These are phyloP conservation scores for Cryptotis parvus DNA, from an alignment of 2,113 vertebrate genomes.

Conservation along the genomic window DNA sequence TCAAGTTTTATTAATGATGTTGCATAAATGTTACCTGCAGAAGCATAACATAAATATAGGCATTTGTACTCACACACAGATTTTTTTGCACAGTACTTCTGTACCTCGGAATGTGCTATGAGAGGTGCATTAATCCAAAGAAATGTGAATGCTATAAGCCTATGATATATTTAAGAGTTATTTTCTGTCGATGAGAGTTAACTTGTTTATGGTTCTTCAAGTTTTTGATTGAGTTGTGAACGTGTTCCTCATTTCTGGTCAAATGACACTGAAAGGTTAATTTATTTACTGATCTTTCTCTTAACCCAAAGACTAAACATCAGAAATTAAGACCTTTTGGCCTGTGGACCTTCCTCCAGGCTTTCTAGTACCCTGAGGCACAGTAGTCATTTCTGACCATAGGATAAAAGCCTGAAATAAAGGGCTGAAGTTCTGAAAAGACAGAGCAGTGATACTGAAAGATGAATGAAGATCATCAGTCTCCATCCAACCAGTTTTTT, in stretches of 20 bases:
- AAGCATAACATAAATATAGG: too few relatives aligned
- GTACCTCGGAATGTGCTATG: not conserved
- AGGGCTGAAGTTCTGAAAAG: not conserved
- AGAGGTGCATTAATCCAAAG: not conserved
- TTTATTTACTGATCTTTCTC: not conserved
- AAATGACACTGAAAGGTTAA: not conserved
- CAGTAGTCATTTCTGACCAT: not conserved
- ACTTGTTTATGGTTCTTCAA: not conserved
- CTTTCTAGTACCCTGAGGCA: not conserved
- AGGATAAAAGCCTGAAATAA: not conserved
- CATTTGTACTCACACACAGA: not conserved
- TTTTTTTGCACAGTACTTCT: constrained; percentile 2
- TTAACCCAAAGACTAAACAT: not conserved
- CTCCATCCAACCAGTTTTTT: not conserved
- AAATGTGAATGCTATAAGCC: not conserved
- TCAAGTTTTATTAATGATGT: not conserved
- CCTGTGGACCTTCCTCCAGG: not conserved
- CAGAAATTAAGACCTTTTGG: not conserved
- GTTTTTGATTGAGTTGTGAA: not conserved
- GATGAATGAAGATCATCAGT: not conserved
- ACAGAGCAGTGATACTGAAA: not conserved
- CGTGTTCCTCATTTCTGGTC: not conserved
- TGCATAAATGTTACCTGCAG: not conserved
- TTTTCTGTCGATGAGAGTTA: not conserved
- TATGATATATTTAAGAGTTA: not conserved